phyloP scores from a whole-genome alignment of 2,888 invertebrate genomes.

The Cryptus armator region DNA sequence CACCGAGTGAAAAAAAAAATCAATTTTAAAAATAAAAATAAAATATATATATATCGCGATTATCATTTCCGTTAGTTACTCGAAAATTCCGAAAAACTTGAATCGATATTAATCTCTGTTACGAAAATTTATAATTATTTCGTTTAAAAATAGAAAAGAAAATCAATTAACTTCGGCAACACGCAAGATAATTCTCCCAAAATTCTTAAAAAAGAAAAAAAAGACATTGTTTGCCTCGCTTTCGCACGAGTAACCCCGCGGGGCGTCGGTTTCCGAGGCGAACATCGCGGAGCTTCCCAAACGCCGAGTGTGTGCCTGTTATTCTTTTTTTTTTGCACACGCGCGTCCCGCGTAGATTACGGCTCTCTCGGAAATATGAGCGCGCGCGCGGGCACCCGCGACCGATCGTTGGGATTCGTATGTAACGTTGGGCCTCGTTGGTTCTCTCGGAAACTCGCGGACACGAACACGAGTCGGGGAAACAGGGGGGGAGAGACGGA shows the following conservation, averaged over 20 bases:
- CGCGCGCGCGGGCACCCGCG: constrained; percentile 46
- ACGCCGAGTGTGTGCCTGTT: constrained; percentile 26
- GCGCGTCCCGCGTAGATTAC: constrained; percentile 64
- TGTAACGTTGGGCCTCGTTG: constrained; percentile 53
- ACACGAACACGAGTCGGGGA: constrained; percentile 42
- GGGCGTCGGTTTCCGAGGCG: constrained; percentile 19
- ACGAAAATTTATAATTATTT: neutral
- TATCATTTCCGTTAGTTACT: neutral
- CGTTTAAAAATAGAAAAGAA: neutral
- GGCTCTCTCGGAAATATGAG: constrained; percentile 70
- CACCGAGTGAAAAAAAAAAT: too few species aligned
- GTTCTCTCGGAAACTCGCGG: constrained; percentile 63
- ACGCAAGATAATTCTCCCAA: neutral
- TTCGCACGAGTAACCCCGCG: constrained; percentile 30
- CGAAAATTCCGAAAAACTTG: neutral
- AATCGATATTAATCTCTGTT: neutral
- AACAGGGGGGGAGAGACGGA: constrained; percentile 27
- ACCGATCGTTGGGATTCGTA: constrained; percentile 52
- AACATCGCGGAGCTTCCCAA: constrained; percentile 29
- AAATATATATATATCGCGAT: neutral
- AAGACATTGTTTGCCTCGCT: constrained; percentile 17
- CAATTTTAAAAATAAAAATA: too few species aligned
- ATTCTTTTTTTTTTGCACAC: constrained; percentile 50
- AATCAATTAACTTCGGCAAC: neutral
- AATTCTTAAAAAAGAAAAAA: constrained; percentile 8